Evolutionary conservation across 2,797 vertebrate genomes (phyloP), one percentile per base, ranked within the genome.

Genomic region (Gymnodraco acuticeps): DNA sequence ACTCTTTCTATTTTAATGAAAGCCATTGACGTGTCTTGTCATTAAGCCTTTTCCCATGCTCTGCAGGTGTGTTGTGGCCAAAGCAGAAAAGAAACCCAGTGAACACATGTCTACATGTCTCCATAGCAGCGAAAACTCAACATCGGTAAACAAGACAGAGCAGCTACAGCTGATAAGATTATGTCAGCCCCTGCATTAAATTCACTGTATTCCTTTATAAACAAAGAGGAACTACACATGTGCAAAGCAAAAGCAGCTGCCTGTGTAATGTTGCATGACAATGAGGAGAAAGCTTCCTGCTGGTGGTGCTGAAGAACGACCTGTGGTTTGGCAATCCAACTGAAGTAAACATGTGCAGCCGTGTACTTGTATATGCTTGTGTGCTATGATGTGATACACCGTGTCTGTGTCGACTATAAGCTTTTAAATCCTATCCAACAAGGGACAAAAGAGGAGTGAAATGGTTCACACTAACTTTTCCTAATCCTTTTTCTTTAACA

Each of bases 111-210:
- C 31, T 33, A 7, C 31, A 5, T 33, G 74, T 53, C 51, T 55
- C 38, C 19, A 52, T 54, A 61, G 8, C 33, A 38, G 33, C 66
- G 47, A 68, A 60, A 42, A 15, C 31, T 74, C 93, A 95, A 84
- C 82, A 90, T 78, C 69, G 13, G 66, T 73, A 94, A 89, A 77
- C 91, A 94, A 52, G 31, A 59, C 53, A 31, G 64, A 62, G 31
- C 15, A 50, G 38, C 70, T 54, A 15, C 27, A 10, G 20, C 59
- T 42, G 71, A 45, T 38, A 38, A 9, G 43, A 71, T 72, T 61
- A 33, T 38, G 33, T 38, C 33, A 38, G 33, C 33, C 33, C 33
- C 41, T 4, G 38, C 17, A 38, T 2, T 38, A 33, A n/a, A 38
- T 23, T 80, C 14, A 46, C 0, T 79, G 15, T 6, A 12, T 58